Evolutionary conservation across 2,888 invertebrate species (phyloP), one percentile per base, ranked within the genome.

Genomic region (Lasioglossum marginatum): DNA sequence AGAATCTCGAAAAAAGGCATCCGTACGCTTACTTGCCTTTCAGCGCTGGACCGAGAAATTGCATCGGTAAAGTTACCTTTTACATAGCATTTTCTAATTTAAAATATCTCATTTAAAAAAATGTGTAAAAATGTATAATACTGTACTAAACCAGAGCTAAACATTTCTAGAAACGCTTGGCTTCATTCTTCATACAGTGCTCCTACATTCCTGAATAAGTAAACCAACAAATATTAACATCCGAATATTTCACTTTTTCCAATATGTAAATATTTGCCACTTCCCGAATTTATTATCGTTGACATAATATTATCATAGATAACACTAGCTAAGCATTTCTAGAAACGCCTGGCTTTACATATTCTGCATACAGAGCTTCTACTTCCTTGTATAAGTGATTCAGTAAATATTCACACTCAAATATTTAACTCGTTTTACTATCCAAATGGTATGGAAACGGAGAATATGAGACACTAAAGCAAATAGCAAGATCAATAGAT

Each of bases 21-120:
- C 96, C 96, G 0, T 97, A 96, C 86, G 96, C 96, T 0, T 97
- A 95, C 83, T 93, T 97, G 66, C 96, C 97, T 0, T 97, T 97
- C 87, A 96, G 96, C 90, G 96, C 96, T 0, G 97, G 97, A 0
- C 96, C 96, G 0, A 95, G 96, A 77, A 96, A 96, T 87, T 96
- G 96, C 80, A 95, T 96, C 86, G 96, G 96, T 96, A 92, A 90
- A 78, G 89, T 79, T 60, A n/a, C 23, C 14, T 52, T 43, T 31
- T 12, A 43, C 31, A 37, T 23, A 23, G 23, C 10, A 37, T 68
- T 34, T 23, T 37, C 14, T 31, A 19, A 31, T 6, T n/a, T n/a
- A n/a, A n/a, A n/a, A n/a, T n/a, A n/a, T 45, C n/a, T n/a, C n/a
- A 10, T 10, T n/a, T 52, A n/a, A n/a, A 52, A 23, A n/a, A n/a